Evolutionary conservation across 2,797 vertebrate species (phyloP).

Genomic region (Rhincodon typus): DNA sequence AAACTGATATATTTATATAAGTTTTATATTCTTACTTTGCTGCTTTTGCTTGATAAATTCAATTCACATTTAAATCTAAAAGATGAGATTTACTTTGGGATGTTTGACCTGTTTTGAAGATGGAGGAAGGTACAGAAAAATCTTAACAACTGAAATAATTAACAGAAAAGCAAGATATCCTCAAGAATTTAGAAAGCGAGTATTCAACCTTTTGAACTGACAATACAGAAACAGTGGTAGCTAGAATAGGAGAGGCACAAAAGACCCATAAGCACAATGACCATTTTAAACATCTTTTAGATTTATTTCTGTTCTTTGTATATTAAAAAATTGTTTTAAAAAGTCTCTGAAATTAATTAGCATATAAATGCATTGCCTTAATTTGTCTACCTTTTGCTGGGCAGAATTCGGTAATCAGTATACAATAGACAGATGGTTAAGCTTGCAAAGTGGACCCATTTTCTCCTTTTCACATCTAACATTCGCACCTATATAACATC

Average conservation of each 20-base stretch:
- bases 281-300: not conserved
- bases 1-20: not conserved
- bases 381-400: no score
- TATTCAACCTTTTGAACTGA: not conserved
- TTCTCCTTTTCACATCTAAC: no score
- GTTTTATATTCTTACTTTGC: not conserved
- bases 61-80: not conserved
- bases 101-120: not conserved
- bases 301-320: not conserved
- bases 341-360: not conserved
- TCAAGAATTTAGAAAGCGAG: not conserved
- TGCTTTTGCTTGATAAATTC: not conserved
- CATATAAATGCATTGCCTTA: not conserved
- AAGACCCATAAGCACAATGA: not conserved
- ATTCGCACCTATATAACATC: no score
- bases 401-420: no score
- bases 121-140: not conserved
- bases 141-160: not conserved
- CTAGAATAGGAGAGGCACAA: not conserved
- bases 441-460: no score
- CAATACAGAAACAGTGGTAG: not conserved
- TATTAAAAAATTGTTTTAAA: not conserved
- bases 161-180: not conserved
- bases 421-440: no score
- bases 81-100: not conserved